Percentiles rank a stretch among this genome's conserved stretches.
Conservation (phyloP, 37 sponge, comb jelly and placozoan genomes). For the Crambe crambe region DNA sequence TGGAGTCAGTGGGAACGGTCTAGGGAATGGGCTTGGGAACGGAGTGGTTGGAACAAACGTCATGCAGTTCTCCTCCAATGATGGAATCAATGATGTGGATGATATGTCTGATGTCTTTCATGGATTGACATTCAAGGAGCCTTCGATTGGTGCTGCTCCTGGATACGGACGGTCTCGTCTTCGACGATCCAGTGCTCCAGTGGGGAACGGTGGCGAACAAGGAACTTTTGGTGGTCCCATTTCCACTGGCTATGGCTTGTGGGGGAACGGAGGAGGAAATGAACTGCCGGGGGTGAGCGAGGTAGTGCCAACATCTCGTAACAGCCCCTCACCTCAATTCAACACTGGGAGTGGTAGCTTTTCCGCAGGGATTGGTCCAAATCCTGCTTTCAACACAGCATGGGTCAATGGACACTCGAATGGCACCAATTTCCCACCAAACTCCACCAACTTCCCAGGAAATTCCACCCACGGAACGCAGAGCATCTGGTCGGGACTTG, state of each 20-base stretch:
- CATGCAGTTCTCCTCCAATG: neutral
- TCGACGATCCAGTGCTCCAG: slow-evolving; percentile 63
- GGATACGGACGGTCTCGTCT: slow-evolving; percentile 27
- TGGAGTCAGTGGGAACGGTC: neutral
- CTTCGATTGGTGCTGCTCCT: slow-evolving; percentile 18
- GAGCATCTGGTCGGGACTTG: neutral
- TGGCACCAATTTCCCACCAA: neutral
- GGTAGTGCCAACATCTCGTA: neutral
- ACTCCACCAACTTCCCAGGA: neutral
- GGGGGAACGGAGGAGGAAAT: neutral
- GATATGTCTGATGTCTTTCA: slow-evolving; percentile 58
- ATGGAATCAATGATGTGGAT: slow-evolving; percentile 17
- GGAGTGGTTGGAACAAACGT: neutral
- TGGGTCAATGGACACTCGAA: neutral
- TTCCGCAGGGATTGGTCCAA: neutral
- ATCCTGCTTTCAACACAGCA: slow-evolving; percentile 2
- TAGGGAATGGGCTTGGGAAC: neutral
- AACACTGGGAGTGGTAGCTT: neutral
- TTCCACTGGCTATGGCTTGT: slow-evolving; percentile 17
- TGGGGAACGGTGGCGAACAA: neutral
- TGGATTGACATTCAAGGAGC: slow-evolving; percentile 35
- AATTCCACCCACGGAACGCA: neutral
- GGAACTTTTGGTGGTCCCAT: neutral
- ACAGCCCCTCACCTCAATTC: neutral
- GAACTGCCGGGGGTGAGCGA: slow-evolving; percentile 6